phyloP scores from a whole-genome alignment of 2,888 invertebrate species.

The Scaptomyza flava region DNA sequence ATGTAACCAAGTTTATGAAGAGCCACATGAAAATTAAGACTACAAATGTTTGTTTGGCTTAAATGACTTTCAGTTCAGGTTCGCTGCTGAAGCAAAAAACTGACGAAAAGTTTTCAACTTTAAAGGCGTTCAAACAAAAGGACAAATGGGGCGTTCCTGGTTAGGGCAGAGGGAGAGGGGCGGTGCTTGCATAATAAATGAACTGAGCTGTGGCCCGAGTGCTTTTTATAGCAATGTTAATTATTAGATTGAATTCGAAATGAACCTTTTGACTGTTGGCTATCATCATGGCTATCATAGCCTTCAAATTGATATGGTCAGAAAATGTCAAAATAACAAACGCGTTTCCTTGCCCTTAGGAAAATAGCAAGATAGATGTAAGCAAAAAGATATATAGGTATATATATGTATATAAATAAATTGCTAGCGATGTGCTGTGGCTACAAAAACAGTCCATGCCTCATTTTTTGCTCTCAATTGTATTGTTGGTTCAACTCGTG shows the following conservation, averaged over 20 bases:
- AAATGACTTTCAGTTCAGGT: slow-evolving; percentile 74
- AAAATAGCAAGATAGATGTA: slow-evolving; percentile 7
- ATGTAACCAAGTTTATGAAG: slow-evolving; percentile 78
- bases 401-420: slow-evolving; percentile 7
- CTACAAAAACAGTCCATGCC: slow-evolving; percentile 54
- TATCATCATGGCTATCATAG: slow-evolving; percentile 3
- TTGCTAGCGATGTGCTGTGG: slow-evolving; percentile 12
- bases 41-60: slow-evolving; percentile 80
- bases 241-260: slow-evolving; percentile 77
- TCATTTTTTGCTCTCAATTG: slow-evolving; percentile 8
- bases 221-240: slow-evolving; percentile 77
- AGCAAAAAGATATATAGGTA: slow-evolving; percentile 19
- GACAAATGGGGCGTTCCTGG: background rate
- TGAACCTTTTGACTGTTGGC: slow-evolving; percentile 50
- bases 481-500: background rate
- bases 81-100: slow-evolving; percentile 13
- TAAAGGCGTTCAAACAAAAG: slow-evolving; percentile 52
- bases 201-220: slow-evolving; percentile 54
- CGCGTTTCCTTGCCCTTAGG: slow-evolving; percentile 21
- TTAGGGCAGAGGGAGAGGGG: too few relatives aligned
- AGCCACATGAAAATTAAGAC: slow-evolving; percentile 78
- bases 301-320: slow-evolving; percentile 49
- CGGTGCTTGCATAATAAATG: slow-evolving; percentile 67
- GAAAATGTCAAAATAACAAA: slow-evolving; percentile 42
- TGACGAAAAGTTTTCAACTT: slow-evolving; percentile 58